These are phyloP conservation scores for Picathartes gymnocephalus DNA, from an alignment of 2,113 vertebrate genomes.

Conservation along the genomic window DNA sequence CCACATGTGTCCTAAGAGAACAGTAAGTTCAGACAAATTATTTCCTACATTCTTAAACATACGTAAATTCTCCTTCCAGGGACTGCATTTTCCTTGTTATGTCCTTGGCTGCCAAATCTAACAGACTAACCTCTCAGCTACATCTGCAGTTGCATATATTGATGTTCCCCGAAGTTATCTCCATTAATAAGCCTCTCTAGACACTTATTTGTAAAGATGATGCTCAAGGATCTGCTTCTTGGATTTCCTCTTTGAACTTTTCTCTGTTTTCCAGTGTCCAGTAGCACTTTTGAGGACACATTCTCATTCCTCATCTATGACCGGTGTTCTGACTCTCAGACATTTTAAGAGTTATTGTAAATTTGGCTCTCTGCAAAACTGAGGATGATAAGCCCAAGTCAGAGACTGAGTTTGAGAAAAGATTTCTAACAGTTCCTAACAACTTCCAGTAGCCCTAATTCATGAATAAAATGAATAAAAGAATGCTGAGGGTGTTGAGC, in stretches of 20 bases:
- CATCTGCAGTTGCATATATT: not conserved
- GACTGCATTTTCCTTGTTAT: not conserved
- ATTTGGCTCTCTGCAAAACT: not conserved
- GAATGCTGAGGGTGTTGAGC: not conserved
- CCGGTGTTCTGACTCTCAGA: not conserved
- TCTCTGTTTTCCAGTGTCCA: not conserved
- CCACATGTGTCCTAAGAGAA: not conserved
- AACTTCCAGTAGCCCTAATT: not conserved
- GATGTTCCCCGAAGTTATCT: not conserved
- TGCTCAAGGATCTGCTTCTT: not conserved
- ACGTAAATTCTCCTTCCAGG: not conserved
- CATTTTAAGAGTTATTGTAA: not conserved
- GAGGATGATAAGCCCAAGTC: not conserved
- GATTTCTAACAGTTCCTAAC: not conserved
- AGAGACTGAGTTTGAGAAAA: not conserved
- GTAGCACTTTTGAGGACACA: not conserved
- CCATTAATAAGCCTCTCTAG: not conserved
- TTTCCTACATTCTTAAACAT: not conserved
- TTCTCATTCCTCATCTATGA: not conserved
- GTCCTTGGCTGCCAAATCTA: not conserved
- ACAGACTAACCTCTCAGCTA: not conserved
- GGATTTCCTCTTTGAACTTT: not conserved
- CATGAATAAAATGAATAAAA: not conserved
- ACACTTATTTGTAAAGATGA: not conserved
- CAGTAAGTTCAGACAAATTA: not conserved